Evolutionary conservation across 2,797 vertebrate genomes (phyloP).

Genomic region (Parauchenoglanis punctatus): DNA sequence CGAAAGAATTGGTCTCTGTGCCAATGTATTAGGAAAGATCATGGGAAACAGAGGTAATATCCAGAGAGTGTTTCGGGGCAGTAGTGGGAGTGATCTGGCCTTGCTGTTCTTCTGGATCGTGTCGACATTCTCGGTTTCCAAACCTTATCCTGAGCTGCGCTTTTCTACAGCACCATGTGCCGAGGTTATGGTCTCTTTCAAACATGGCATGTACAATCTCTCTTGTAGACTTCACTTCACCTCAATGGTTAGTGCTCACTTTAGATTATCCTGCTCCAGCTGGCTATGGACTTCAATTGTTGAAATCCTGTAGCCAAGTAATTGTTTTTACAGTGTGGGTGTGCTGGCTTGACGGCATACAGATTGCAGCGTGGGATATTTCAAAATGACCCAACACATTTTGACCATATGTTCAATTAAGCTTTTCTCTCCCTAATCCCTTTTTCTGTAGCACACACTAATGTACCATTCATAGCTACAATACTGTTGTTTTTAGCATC

Average conservation of each 20-base stretch:
- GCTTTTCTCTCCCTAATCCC: not conserved
- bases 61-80: not conserved
- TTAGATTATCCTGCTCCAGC: constrained; percentile 22
- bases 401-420: constrained; percentile 20
- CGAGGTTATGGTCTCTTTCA: constrained; percentile 17
- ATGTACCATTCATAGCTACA: not conserved
- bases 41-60: constrained; percentile 21
- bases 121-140: constrained; percentile 4
- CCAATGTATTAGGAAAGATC: constrained; percentile 16
- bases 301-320: constrained; percentile 68
- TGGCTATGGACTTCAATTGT: constrained; percentile 51
- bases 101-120: constrained; percentile 8
- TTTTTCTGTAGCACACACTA: not conserved
- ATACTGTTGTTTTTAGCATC: not conserved
- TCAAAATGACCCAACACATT: constrained; percentile 31
- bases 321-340: constrained; percentile 58
- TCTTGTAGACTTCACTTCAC: not conserved
- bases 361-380: constrained; percentile 29
- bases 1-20: not conserved
- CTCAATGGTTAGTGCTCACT: not conserved
- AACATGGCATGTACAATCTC: not conserved
- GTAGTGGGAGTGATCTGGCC: constrained; percentile 21
- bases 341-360: constrained; percentile 45
- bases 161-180: not conserved
- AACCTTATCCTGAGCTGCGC: not conserved